Evolutionary conservation across 2,113 vertebrate species (phyloP), one percentile per base, ranked within the genome.

Genomic region (Oryzias woworae): DNA sequence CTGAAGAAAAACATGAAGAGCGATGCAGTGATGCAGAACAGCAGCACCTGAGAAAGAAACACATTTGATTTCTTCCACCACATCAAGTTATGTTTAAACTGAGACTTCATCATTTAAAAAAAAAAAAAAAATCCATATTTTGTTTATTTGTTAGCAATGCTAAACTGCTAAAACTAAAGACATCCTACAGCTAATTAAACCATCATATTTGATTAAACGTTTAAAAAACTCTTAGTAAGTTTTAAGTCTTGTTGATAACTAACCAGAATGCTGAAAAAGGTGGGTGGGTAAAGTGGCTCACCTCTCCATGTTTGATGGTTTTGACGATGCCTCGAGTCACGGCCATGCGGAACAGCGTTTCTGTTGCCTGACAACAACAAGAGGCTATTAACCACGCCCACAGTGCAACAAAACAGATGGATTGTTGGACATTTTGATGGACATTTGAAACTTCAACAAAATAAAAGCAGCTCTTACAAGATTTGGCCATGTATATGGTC

Each of bases 401-500:
- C 1, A 43, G 1, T 28, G 51, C 4, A 6, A n/a, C 48, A 14
- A 26, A 48, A 23, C 8, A 14, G 59, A 17, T 16, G 2, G 12
- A 7, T 14, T 47, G 10, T 10, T 15, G 13, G 41, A 42, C 13
- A 42, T 42, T 5, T 7, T 7, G 13, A 44, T 13, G 3, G 4
- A 44, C 15, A 45, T 16, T 5, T 45, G 45, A 3, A 46, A 8
- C 14, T 49, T 59, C n/a, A n/a, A n/a, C n/a, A 42, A 8, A 4
- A 75, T 72, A 2, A 53, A 7, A 69, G 1, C 2, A 41, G 8
- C 6, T 90, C 96, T 96, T 94, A 99, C 97, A 87, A 98, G 92
- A 73, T 99, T 99, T 52, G n/a, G 96, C 92, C 97, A 99, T 98
- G 90, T 99, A 99, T 92, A 98, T 98, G 62, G 97, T 98, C 80